Conservation (phyloP, 2,888 invertebrate species). For the Dusona sp. region DNA sequence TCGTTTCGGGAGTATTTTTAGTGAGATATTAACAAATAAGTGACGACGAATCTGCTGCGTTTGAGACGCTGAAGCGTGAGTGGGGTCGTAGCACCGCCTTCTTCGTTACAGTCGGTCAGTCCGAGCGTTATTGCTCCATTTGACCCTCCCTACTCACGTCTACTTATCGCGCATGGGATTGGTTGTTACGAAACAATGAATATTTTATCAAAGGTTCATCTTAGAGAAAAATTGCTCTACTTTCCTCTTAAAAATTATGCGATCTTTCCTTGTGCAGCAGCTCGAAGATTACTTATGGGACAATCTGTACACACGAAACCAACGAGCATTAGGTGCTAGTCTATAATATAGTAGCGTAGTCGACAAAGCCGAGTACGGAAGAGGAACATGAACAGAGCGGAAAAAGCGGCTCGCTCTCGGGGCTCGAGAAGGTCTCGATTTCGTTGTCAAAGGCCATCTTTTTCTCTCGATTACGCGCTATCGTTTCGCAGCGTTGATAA, state of each 20-base stretch:
- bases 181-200: neutral
- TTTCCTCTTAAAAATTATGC: neutral
- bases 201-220: no score
- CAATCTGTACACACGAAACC: neutral
- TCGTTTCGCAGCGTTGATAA: conserved; percentile 53
- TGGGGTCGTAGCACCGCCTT: neutral
- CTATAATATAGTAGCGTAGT: neutral
- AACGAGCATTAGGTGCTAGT: neutral
- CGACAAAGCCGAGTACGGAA: conserved; percentile 28
- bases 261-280: neutral
- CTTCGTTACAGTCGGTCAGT: neutral
- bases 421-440: conserved; percentile 66
- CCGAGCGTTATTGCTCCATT: neutral
- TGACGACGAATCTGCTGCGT: neutral
- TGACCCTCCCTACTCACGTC: neutral
- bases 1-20: neutral
- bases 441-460: conserved; percentile 74
- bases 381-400: conserved; percentile 37
- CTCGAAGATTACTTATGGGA: no score
- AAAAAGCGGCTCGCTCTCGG: neutral
- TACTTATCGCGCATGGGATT: neutral
- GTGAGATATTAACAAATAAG: neutral
- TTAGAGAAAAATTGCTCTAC: neutral
- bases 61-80: neutral
- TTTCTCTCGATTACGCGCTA: conserved; percentile 59